A percentile compares a stretch with the other conserved stretches of the same genome.
Evolutionary conservation across 2,113 vertebrate species (phyloP).

Genomic region (Xiphias gladius): DNA sequence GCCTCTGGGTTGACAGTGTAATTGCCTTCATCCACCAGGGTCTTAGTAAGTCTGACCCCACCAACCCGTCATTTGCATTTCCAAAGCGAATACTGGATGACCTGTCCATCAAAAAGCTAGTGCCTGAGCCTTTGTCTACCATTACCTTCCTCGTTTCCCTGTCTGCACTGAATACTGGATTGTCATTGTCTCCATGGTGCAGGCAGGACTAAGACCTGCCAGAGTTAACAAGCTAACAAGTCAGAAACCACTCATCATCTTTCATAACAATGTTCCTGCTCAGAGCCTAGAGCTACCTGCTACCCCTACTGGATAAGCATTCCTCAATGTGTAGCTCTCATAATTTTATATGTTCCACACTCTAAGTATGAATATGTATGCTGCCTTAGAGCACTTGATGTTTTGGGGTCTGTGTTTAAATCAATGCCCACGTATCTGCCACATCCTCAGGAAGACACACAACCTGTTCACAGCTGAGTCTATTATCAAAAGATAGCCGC

Average conservation of each 20-base stretch:
- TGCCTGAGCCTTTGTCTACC: background rate
- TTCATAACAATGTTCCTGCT: slow-evolving; percentile 17
- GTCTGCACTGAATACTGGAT: background rate
- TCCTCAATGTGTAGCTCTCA: background rate
- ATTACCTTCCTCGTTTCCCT: background rate
- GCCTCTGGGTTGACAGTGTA: slow-evolving; percentile 63
- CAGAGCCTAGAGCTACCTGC: slow-evolving; percentile 7
- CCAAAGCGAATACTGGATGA: slow-evolving; percentile 6
- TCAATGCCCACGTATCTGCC: slow-evolving; percentile 40
- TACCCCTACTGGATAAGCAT: background rate
- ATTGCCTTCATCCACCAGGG: slow-evolving; percentile 59
- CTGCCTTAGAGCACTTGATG: slow-evolving; percentile 51
- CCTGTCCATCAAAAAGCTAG: slow-evolving; percentile 16
- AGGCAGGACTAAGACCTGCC: background rate
- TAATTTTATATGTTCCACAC: slow-evolving; percentile 22
- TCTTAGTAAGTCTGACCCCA: slow-evolving; percentile 37
- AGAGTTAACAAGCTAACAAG: slow-evolving; percentile 2
- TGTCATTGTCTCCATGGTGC: background rate
- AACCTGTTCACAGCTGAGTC: slow-evolving; percentile 39
- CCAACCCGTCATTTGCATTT: slow-evolving; percentile 46
- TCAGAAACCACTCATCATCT: slow-evolving; percentile 25
- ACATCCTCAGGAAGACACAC: slow-evolving; percentile 36
- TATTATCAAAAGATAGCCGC: slow-evolving; percentile 16
- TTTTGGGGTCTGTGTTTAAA: slow-evolving; percentile 32
- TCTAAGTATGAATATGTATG: slow-evolving; percentile 59